Conservation (phyloP, 2,888 invertebrate genomes). For the Rapana venosa region DNA sequence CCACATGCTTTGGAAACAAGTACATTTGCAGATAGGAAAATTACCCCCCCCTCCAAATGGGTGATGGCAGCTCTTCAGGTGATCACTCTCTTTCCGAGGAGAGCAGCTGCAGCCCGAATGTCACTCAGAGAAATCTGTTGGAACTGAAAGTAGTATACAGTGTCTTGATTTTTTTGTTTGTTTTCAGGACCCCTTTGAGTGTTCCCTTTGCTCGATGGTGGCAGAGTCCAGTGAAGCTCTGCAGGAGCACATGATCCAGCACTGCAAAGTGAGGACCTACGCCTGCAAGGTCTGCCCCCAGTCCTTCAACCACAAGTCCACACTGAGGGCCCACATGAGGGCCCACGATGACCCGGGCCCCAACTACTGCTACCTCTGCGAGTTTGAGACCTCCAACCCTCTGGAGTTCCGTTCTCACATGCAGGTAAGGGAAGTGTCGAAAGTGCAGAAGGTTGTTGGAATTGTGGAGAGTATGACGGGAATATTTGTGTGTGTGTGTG, state of each 20-base stretch:
- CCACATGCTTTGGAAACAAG: too few species aligned
- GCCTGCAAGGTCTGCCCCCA: slow-evolving; percentile 74
- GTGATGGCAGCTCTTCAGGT: too few species aligned
- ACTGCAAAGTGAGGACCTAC: slow-evolving; percentile 75
- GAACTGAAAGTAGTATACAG: too few species aligned
- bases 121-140: too few species aligned
- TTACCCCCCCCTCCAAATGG: too few species aligned
- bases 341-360: slow-evolving; percentile 72
- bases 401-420: slow-evolving; percentile 59
- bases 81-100: too few species aligned
- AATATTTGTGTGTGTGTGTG: too few species aligned
- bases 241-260: slow-evolving; percentile 76
- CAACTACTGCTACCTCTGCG: slow-evolving; percentile 69
- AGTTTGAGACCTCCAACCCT: slow-evolving; percentile 69
- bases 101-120: too few species aligned
- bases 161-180: background rate
- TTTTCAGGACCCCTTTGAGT: slow-evolving; percentile 70
- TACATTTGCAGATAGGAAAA: too few species aligned
- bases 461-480: too few species aligned
- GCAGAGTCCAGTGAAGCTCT: slow-evolving; percentile 71
- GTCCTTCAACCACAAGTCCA: slow-evolving; percentile 76
- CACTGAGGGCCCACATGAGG: slow-evolving; percentile 76
- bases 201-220: slow-evolving; percentile 74
- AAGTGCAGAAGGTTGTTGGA: too few species aligned
- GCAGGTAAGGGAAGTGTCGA: slow-evolving; percentile 43